A percentile compares a stretch with the other conserved stretches of the same genome.
These are phyloP conservation scores for Aricia agestis DNA, from an alignment of 1,140 invertebrate genomes.

Conservation along the genomic window DNA sequence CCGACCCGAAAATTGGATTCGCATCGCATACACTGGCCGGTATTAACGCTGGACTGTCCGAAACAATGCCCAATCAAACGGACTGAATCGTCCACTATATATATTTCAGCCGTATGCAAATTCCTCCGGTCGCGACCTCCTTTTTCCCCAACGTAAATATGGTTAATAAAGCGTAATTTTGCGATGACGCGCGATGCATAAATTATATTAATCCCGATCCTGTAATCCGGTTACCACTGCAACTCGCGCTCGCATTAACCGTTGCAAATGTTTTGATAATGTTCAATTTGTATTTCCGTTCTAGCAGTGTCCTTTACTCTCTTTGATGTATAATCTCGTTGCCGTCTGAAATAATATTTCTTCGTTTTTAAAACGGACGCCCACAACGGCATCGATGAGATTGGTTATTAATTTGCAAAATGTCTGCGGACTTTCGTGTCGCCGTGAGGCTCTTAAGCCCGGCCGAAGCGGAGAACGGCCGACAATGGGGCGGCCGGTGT, in stretches of 20 bases:
- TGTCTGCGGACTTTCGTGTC: slow-evolving; percentile 40
- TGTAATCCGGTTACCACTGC: background rate
- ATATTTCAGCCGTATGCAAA: slow-evolving; percentile 15
- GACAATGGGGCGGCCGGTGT: slow-evolving; percentile 52
- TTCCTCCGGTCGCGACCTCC: background rate
- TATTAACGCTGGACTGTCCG: slow-evolving; percentile 44
- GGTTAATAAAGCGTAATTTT: slow-evolving; percentile 10
- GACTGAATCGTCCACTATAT: slow-evolving; percentile 32
- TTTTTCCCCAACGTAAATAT: slow-evolving; percentile 9
- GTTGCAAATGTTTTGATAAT: background rate
- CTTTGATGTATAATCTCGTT: background rate
- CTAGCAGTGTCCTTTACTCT: background rate
- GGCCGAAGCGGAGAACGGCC: slow-evolving; percentile 37
- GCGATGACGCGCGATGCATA: slow-evolving; percentile 6
- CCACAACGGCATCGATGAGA: slow-evolving; percentile 33
- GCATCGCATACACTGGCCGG: slow-evolving; percentile 47
- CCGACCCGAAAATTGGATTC: slow-evolving; percentile 66
- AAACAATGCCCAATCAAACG: slow-evolving; percentile 69
- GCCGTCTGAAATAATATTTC: background rate
- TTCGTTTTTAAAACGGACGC: slow-evolving; percentile 18
- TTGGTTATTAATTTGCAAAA: slow-evolving; percentile 62
- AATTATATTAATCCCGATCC: background rate
- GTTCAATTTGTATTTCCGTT: background rate
- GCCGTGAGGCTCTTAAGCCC: slow-evolving; percentile 50
- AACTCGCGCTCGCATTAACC: background rate